Conservation (phyloP, 2,888 invertebrate genomes). For the Meta bourneti region DNA sequence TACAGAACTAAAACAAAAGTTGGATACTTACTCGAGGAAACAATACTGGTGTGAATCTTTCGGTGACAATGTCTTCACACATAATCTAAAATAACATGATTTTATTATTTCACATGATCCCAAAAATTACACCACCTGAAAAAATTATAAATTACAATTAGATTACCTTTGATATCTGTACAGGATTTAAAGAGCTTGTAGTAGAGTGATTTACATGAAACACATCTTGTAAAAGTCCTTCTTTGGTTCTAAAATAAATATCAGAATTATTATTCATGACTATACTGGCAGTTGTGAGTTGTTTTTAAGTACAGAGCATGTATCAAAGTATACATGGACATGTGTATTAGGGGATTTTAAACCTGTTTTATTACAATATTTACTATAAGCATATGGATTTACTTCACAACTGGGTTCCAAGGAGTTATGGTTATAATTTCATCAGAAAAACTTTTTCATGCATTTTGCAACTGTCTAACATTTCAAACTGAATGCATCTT, state of each 20-base stretch:
- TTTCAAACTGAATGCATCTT: no score
- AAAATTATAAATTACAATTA: not conserved
- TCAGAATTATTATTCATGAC: not conserved
- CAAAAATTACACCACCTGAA: not conserved
- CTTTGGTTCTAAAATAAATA: conserved; percentile 84
- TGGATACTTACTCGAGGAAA: conserved; percentile 84
- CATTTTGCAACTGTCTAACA: no score
- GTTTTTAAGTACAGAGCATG: no score
- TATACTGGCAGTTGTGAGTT: no score
- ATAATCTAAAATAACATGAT: conserved; percentile 83
- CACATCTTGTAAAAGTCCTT: conserved; percentile 94
- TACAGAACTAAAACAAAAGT: not conserved
- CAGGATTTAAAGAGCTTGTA: conserved; percentile 87
- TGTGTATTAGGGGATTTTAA: no score
- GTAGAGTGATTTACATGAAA: conserved; percentile 89
- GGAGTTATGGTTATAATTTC: no score
- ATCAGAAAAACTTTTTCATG: no score
- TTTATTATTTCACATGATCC: not conserved
- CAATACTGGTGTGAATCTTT: conserved; percentile 89
- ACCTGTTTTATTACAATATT: no score
- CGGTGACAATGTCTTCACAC: conserved; percentile 92
- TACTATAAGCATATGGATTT: no score
- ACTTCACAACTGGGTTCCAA: no score
- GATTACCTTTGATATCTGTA: conserved; percentile 90
- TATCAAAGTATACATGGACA: no score